A percentile compares a stretch with the other conserved stretches of the same genome.
Evolutionary conservation across 2,797 vertebrate species (phyloP).

Genomic region (Craterocephalus amniculus): DNA sequence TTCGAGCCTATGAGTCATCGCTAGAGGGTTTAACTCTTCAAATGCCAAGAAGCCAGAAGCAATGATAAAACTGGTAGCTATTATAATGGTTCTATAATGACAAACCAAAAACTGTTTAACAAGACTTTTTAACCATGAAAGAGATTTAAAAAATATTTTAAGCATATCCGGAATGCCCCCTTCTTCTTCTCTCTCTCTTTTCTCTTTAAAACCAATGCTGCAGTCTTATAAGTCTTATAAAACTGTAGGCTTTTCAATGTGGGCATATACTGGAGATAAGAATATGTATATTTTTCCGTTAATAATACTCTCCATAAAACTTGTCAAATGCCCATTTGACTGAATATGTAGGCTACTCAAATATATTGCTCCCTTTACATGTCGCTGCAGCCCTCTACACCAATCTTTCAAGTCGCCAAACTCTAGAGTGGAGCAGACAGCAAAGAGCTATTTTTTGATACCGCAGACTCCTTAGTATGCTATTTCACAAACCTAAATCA

Average conservation of each 20-base stretch:
- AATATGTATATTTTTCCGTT: neutral
- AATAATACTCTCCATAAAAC: neutral
- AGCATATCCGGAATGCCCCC: neutral
- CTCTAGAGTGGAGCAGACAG: conserved; percentile 40
- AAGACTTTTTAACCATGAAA: neutral
- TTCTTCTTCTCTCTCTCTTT: neutral
- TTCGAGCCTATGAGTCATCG: conserved; percentile 83
- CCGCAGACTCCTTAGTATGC: conserved; percentile 47
- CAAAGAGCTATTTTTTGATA: conserved; percentile 64
- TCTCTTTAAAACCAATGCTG: neutral
- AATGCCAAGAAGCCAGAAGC: conserved; percentile 21
- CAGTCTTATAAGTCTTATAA: neutral
- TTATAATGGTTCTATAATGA: neutral
- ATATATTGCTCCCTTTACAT: no score
- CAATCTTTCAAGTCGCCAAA: conserved; percentile 9
- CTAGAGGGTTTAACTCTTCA: conserved; percentile 78
- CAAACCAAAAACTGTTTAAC: neutral
- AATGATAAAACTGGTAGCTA: neutral
- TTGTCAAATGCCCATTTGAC: neutral
- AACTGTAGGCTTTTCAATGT: neutral
- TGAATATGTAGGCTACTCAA: neutral
- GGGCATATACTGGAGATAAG: neutral
- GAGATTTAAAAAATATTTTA: neutral
- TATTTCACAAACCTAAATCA: conserved; percentile 74
- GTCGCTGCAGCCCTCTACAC: neutral